Percentiles rank a stretch among this genome's conserved stretches.
These are phyloP conservation scores for Ptychoptera albimana DNA, from an alignment of 2,888 invertebrate species.

Conservation along the genomic window DNA sequence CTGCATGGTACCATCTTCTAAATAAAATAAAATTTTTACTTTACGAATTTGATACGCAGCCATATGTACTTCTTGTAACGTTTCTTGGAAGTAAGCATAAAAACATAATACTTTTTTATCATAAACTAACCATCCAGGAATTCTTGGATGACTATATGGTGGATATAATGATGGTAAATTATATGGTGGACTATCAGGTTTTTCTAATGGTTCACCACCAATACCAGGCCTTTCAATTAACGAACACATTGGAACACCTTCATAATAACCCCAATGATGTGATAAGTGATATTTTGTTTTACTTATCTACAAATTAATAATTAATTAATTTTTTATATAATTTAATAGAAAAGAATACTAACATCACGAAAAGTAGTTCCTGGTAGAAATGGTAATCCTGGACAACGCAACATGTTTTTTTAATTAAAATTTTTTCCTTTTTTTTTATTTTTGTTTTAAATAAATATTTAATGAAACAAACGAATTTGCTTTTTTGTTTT, in stretches of 20 bases:
- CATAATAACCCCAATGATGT: constrained; percentile 43
- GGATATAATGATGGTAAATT: constrained; percentile 56
- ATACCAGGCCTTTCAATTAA: constrained; percentile 44
- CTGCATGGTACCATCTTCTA: constrained; percentile 87
- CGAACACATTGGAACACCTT: constrained; percentile 42
- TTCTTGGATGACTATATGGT: constrained; percentile 52
- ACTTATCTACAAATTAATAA: constrained; percentile 35
- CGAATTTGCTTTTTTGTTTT: no score
- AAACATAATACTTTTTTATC: constrained; percentile 59
- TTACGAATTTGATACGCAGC: constrained; percentile 55
- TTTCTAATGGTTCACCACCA: constrained; percentile 35
- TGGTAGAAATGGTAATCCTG: constrained; percentile 55
- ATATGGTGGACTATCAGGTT: constrained; percentile 32
- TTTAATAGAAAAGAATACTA: constrained; percentile 22
- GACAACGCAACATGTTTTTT: constrained; percentile 44
- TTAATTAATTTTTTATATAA: constrained; percentile 4
- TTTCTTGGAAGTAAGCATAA: constrained; percentile 30
- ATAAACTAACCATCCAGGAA: constrained; percentile 75
- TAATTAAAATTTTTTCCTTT: no score
- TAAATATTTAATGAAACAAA: neutral
- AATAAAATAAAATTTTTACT: constrained; percentile 70
- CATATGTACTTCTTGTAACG: constrained; percentile 51
- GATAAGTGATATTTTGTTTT: constrained; percentile 44
- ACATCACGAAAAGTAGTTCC: constrained; percentile 55
- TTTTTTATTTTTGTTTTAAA: neutral